Evolutionary conservation across 2,113 vertebrate genomes (phyloP).

Genomic region (Mixornis gularis): DNA sequence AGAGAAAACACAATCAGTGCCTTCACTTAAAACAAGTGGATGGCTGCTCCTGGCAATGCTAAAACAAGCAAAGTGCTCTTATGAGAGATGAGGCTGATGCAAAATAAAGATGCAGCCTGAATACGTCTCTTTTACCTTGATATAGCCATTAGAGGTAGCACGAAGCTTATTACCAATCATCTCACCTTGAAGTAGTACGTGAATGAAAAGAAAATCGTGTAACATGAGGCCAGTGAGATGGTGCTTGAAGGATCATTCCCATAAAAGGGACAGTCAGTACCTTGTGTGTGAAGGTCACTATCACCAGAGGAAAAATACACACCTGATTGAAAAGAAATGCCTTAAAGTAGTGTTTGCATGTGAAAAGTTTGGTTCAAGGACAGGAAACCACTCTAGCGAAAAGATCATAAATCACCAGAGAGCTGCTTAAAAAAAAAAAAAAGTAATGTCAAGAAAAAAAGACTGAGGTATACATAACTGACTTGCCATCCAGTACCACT

Average conservation of each 20-base stretch:
- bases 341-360: neutral
- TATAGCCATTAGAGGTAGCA: neutral
- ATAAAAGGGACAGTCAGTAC: neutral
- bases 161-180: slow-evolving; percentile 29
- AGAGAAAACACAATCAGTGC: neutral
- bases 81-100: neutral
- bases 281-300: slow-evolving; percentile 31
- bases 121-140: neutral
- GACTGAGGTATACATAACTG: neutral
- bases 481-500: neutral
- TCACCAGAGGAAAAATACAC: neutral
- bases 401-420: slow-evolving; percentile 16
- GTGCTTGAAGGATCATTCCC: slow-evolving; percentile 21
- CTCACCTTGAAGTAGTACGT: neutral
- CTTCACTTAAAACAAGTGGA: neutral
- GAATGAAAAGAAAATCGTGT: slow-evolving; percentile 27
- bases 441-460: neutral
- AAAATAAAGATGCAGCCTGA: neutral
- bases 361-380: slow-evolving; percentile 24
- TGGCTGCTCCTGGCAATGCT: neutral
- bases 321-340: neutral
- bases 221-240: neutral
- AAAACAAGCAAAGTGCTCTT: neutral
- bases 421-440: neutral
- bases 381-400: neutral